A percentile compares a stretch with the other conserved stretches of the same genome.
Conservation (phyloP, 1,140 invertebrate genomes). For the Pogonomyrmex barbatus region DNA sequence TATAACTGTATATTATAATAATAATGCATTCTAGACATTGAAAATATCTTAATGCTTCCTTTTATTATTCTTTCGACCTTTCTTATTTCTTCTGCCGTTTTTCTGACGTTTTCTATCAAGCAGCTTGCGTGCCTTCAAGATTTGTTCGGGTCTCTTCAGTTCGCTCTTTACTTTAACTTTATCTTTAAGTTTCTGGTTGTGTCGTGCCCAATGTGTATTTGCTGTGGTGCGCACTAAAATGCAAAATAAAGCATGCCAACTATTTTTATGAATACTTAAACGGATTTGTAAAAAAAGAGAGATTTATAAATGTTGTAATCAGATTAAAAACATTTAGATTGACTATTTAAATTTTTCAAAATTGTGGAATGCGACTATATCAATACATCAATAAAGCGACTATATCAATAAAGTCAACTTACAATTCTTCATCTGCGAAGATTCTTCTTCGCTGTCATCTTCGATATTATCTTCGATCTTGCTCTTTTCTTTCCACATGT, state of each 20-base stretch:
- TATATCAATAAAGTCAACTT: constrained; percentile 53
- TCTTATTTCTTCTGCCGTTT: constrained; percentile 80
- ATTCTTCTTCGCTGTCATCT: constrained; percentile 88
- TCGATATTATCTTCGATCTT: constrained; percentile 89
- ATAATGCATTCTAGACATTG: background rate
- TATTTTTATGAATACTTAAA: constrained; percentile 19
- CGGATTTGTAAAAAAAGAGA: background rate
- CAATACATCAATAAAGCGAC: background rate
- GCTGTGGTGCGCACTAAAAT: constrained; percentile 82
- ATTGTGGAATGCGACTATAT: too few species aligned
- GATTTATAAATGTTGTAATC: background rate
- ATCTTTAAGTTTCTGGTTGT: constrained; percentile 88
- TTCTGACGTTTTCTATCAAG: constrained; percentile 86
- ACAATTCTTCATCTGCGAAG: constrained; percentile 75
- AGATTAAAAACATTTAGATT: background rate
- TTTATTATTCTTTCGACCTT: constrained; percentile 74
- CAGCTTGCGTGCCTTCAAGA: constrained; percentile 89
- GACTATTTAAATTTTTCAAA: background rate
- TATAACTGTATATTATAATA: background rate
- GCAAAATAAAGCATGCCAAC: constrained; percentile 32
- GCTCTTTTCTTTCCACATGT: constrained; percentile 94
- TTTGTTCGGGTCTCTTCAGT: constrained; percentile 90
- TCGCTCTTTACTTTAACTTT: constrained; percentile 86
- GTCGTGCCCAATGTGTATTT: constrained; percentile 87
- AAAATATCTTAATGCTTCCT: constrained; percentile 75